These are phyloP conservation scores for Thoracochromis brauschi DNA, from an alignment of 2,113 vertebrate genomes.

Conservation along the genomic window DNA sequence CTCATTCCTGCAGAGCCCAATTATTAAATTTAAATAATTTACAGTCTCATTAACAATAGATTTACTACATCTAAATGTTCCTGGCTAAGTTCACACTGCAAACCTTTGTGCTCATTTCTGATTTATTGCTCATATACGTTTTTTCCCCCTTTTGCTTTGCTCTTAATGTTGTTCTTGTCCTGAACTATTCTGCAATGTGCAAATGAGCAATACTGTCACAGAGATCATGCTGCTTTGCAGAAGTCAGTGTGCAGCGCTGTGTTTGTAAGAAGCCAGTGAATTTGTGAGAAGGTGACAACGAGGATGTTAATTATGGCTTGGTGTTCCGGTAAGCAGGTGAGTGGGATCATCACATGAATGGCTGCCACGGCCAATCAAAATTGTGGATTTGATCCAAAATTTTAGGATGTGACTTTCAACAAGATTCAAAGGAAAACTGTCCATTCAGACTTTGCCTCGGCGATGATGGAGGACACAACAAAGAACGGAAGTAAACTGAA, in stretches of 20 bases:
- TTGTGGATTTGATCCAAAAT: neutral
- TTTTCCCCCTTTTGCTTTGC: accelerated
- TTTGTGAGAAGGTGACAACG: neutral
- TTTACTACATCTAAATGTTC: neutral
- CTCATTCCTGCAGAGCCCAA: neutral
- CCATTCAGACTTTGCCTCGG: neutral
- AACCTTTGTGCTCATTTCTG: neutral
- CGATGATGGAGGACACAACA: neutral
- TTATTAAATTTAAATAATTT: neutral
- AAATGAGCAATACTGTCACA: neutral
- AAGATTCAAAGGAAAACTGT: neutral
- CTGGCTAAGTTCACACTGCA: neutral
- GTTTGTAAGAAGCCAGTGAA: neutral
- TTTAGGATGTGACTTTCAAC: accelerated
- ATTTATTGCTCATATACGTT: neutral
- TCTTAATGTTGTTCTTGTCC: neutral
- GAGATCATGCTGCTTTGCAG: neutral
- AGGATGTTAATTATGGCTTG: neutral
- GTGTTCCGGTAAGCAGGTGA: neutral
- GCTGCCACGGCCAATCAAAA: neutral
- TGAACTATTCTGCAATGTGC: neutral
- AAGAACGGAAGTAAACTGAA: neutral
- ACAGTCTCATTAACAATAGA: neutral
- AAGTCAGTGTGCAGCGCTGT: neutral
- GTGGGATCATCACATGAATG: neutral